phyloP scores from a whole-genome alignment of 2,113 vertebrate genomes.

The Mormyrus lacerda region DNA sequence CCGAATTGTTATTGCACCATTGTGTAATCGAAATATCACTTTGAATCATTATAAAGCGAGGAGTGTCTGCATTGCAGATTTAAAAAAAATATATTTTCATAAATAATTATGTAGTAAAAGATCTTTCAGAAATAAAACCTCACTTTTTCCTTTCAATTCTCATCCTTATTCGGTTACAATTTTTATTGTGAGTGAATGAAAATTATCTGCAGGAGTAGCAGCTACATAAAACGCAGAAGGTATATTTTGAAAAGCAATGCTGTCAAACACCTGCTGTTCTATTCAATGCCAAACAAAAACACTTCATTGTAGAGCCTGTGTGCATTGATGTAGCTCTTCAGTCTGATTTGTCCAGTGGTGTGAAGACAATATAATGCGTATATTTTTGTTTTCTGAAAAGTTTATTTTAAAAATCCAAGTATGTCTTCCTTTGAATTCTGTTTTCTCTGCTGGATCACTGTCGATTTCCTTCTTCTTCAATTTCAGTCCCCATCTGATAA shows the following conservation, averaged over 20 bases:
- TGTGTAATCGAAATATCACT: not conserved
- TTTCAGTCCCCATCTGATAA: constrained; percentile 52
- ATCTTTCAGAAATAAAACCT: not conserved
- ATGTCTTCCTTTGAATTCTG: constrained; percentile 19
- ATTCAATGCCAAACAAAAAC: not conserved
- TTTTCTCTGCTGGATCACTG: not conserved
- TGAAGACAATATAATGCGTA: not conserved
- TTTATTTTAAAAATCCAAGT: not conserved
- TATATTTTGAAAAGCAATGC: not conserved
- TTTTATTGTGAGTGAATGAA: not conserved
- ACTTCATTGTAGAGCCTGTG: not conserved
- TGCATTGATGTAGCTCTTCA: not conserved
- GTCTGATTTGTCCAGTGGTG: not conserved
- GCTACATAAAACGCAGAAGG: not conserved
- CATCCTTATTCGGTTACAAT: not conserved
- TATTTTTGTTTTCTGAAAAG: not conserved
- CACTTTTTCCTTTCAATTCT: not conserved
- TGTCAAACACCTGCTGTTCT: not conserved
- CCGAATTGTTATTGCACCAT: not conserved
- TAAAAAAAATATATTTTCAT: not conserved
- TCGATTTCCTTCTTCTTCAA: constrained; percentile 12
- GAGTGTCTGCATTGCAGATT: not conserved
- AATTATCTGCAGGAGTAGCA: not conserved
- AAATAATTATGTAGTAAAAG: not conserved
- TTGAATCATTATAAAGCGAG: not conserved